Evolutionary conservation across 2,888 invertebrate genomes (phyloP).

Genomic region (Callinectes sapidus): DNA sequence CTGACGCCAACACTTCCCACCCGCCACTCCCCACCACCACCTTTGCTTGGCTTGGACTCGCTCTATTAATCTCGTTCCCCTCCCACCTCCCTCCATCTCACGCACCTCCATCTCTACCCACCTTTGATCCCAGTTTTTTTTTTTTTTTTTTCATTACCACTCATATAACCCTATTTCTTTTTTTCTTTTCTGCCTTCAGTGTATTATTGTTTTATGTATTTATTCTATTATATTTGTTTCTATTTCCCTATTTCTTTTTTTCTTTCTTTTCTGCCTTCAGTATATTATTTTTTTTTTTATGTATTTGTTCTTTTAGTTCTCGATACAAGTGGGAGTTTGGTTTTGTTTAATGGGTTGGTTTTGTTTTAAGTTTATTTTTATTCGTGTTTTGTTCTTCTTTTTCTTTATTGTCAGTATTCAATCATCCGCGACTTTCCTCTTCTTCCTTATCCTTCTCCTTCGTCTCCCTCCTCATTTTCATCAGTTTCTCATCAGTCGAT

Average conservation of each 20-base stretch:
- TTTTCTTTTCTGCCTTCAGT: neutral
- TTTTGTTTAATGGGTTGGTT: neutral
- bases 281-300: neutral
- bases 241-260: neutral
- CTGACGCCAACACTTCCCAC: no score
- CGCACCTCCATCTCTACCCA: neutral
- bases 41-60: neutral
- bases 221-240: no score
- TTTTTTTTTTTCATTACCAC: neutral
- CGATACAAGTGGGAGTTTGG: neutral
- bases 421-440: neutral
- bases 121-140: neutral
- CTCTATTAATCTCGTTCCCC: neutral
- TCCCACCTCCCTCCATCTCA: neutral
- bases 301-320: neutral
- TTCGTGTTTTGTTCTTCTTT: neutral
- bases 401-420: neutral
- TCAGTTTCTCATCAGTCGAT: slow-evolving; percentile 25
- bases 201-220: neutral
- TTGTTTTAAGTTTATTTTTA: neutral
- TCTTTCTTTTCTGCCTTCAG: neutral
- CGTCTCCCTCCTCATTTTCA: slow-evolving; percentile 22
- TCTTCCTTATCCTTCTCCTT: neutral
- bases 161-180: neutral
- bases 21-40: no score